phyloP scores from a whole-genome alignment of 2,797 vertebrate genomes.

The Premnoplex brunnescens region DNA sequence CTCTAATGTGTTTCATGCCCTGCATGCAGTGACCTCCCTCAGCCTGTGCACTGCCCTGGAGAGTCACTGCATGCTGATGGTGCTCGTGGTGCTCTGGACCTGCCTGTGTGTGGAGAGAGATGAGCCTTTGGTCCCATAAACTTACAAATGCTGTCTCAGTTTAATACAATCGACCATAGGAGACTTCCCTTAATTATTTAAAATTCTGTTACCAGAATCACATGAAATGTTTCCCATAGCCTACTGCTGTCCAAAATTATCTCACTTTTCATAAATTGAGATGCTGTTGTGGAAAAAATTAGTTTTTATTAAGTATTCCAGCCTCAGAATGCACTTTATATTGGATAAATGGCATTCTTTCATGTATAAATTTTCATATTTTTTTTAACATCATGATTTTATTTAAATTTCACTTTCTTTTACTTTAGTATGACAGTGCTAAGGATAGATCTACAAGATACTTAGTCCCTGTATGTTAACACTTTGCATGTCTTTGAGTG shows the following conservation, averaged over 20 bases:
- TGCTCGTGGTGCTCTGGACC: background rate
- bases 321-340: background rate
- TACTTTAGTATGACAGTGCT: constrained; percentile 42
- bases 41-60: background rate
- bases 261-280: background rate
- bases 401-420: constrained; percentile 13
- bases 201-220: background rate
- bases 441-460: constrained; percentile 63
- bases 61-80: background rate
- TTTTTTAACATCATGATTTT: background rate
- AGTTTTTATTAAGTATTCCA: background rate
- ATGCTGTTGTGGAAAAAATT: background rate
- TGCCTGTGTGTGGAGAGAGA: background rate
- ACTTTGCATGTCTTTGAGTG: constrained; percentile 12
- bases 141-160: background rate
- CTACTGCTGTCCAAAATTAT: background rate
- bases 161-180: background rate
- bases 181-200: background rate
- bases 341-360: background rate
- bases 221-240: background rate
- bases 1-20: background rate
- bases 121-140: background rate
- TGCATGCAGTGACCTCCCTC: background rate
- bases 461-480: constrained; percentile 42
- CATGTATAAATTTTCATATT: background rate